Percentiles rank a stretch among this genome's conserved stretches.
Conservation (phyloP, 2,113 vertebrate genomes). For the Oreotrochilus melanogaster region DNA sequence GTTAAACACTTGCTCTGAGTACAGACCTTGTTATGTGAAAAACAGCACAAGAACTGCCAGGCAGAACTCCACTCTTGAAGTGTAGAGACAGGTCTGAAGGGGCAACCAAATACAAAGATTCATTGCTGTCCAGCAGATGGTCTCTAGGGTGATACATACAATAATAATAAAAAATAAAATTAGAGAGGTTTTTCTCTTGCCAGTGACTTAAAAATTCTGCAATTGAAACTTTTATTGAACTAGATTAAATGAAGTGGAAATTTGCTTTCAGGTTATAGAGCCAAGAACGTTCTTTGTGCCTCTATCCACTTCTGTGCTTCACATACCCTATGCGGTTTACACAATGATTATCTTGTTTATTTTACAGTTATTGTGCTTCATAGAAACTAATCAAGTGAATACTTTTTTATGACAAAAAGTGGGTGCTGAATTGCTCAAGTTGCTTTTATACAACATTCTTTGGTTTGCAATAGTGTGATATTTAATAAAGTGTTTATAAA, state of each 20-base stretch:
- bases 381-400: conserved; percentile 72
- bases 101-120: not conserved
- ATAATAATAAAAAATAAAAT: not conserved
- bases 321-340: conserved; percentile 55
- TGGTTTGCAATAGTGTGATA: conserved; percentile 59
- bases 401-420: conserved; percentile 70
- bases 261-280: conserved; percentile 7
- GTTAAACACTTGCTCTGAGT: not conserved
- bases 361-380: conserved; percentile 72
- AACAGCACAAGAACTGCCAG: not conserved
- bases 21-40: not conserved
- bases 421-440: conserved; percentile 28
- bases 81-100: not conserved
- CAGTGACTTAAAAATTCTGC: conserved; percentile 16
- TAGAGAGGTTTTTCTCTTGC: not conserved
- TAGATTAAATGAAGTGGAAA: conserved; percentile 36
- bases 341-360: conserved; percentile 73
- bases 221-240: conserved; percentile 55
- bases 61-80: not conserved
- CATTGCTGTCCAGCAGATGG: not conserved
- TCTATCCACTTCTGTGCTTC: conserved; percentile 49
- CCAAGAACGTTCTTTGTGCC: conserved; percentile 45
- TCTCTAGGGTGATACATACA: not conserved
- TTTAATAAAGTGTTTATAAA: conserved; percentile 78
- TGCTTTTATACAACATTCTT: conserved; percentile 71